Evolutionary conservation across 2,888 invertebrate genomes (phyloP), one percentile per base, ranked within the genome.

Genomic region (Drepana falcataria): DNA sequence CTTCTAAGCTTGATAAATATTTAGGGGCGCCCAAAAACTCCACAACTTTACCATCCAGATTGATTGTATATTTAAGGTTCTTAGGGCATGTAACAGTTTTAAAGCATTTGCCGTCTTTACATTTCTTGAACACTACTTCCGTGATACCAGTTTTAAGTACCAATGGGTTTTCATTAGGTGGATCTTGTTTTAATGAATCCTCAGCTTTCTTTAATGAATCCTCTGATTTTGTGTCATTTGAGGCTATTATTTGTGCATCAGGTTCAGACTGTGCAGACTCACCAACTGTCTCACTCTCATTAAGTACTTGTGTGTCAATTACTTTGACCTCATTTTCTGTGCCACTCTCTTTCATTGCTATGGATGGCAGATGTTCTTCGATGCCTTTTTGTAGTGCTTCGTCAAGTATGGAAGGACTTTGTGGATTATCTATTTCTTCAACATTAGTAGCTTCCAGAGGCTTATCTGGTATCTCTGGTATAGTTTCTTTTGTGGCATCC

Each of bases 21-120:
- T 86, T 85, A n/a, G 91, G 91, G 56, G 91, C 91, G 58, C 91
- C 91, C 58, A 91, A 65, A 61, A 91, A 81, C 64, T 91, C 84
- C 52, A 91, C 83, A 59, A 82, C 67, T 65, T 87, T 88, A 7
- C 83, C 87, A 56, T 84, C 77, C 56, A 92, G 71, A 62, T 85
- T 84, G 63, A 91, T 78, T 59, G 65, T 83, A 70, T 88, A 91
- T 64, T 85, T 85, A 57, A 92, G 77, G 71, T 83, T 87, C 71
- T 84, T 87, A 41, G 85, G 83, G 66, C 88, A 91, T 59, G 81
- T 86, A 35, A 92, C 90, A 55, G 81, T 79, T 65, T 86, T 87
- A 7, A 54, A 66, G 75, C 86, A 84, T 58, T 75, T 72, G 35
- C 84, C 86, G 61, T 83, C 71, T 55, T 73, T 64, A 57, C 75